Percentiles rank a stretch among this genome's conserved stretches.
phyloP scores from a whole-genome alignment of 2,888 invertebrate genomes.

The Rotaria sp. region DNA sequence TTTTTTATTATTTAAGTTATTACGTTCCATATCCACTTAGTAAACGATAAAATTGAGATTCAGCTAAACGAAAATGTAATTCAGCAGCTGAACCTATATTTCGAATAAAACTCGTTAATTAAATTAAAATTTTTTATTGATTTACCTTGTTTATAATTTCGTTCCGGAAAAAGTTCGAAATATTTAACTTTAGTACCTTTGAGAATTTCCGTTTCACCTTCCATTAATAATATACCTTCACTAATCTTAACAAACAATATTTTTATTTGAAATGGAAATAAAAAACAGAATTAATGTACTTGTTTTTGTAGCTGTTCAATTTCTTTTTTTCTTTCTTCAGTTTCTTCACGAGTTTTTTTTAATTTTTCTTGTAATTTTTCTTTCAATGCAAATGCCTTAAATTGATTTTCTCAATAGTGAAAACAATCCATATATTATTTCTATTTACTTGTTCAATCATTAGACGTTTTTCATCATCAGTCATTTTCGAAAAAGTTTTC shows the following conservation, averaged over 20 bases:
- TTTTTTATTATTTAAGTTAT: neutral
- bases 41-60: conserved; percentile 50
- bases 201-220: conserved; percentile 48
- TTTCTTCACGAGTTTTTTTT: conserved; percentile 44
- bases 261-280: neutral
- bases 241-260: conserved; percentile 27
- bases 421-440: neutral
- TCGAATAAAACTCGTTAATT: neutral
- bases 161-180: conserved; percentile 46
- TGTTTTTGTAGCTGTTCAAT: conserved; percentile 44
- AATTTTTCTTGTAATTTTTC: conserved; percentile 45
- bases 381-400: conserved; percentile 46
- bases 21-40: conserved; percentile 39
- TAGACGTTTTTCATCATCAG: conserved; percentile 47
- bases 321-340: conserved; percentile 47
- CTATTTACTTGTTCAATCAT: conserved; percentile 45
- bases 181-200: conserved; percentile 45
- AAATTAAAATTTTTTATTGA: neutral
- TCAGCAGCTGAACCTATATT: conserved; percentile 47
- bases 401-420: too few species aligned
- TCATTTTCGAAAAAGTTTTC: conserved; percentile 47
- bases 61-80: conserved; percentile 49
- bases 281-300: conserved; percentile 43
- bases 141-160: conserved; percentile 44
- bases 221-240: conserved; percentile 46